Evolutionary conservation across 2,797 vertebrate genomes (phyloP).

Genomic region (Echiichthys vipera): DNA sequence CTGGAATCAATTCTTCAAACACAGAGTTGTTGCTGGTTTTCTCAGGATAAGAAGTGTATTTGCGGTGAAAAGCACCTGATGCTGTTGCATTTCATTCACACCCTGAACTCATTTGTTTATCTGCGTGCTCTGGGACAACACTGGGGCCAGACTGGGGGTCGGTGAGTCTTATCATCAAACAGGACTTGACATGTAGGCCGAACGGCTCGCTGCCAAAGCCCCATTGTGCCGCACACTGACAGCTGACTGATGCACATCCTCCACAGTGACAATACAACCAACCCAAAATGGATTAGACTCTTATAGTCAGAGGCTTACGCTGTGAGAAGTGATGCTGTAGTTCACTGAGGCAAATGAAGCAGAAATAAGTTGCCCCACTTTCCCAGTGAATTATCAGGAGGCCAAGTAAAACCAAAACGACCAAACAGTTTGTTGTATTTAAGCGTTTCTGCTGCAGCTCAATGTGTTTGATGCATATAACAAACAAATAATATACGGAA

Average conservation of each 20-base stretch:
- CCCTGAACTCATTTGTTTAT: slow-evolving; percentile 17
- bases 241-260: slow-evolving; percentile 49
- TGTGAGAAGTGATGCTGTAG: background rate
- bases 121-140: background rate
- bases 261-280: slow-evolving; percentile 49
- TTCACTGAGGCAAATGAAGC: slow-evolving; percentile 3
- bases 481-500: too few species aligned
- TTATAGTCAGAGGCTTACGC: slow-evolving; percentile 22
- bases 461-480: background rate
- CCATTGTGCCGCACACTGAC: slow-evolving; percentile 47
- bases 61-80: background rate
- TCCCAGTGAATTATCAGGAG: background rate
- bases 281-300: slow-evolving; percentile 42
- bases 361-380: background rate
- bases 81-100: too few species aligned
- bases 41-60: too few species aligned
- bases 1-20: background rate
- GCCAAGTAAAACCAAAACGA: background rate
- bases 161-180: slow-evolving; percentile 34
- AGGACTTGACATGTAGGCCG: slow-evolving; percentile 44
- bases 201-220: background rate
- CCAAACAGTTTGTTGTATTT: background rate
- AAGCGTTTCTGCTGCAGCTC: background rate
- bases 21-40: too few species aligned
- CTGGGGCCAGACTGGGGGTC: slow-evolving; percentile 22